A percentile compares a stretch with the other conserved stretches of the same genome.
Evolutionary conservation across 1,140 invertebrate genomes (phyloP).

Genomic region (Cotesia vestalis): DNA sequence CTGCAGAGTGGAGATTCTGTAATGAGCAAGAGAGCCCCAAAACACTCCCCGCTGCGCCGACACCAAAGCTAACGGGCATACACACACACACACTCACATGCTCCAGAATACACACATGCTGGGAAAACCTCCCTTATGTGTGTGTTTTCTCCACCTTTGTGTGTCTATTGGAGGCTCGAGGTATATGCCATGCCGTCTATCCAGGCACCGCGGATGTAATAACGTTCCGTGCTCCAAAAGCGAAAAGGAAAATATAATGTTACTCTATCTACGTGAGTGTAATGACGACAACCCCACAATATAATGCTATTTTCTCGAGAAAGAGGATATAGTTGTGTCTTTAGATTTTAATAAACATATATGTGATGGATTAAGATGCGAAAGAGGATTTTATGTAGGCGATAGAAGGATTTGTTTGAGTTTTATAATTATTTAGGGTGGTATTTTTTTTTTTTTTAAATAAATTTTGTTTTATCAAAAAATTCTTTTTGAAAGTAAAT

Average conservation of each 20-base stretch:
- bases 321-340: neutral
- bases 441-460: too few species aligned
- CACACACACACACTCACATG: neutral
- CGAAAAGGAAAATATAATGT: constrained; percentile 3
- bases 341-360: neutral
- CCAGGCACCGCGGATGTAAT: constrained; percentile 8
- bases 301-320: neutral
- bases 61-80: constrained; percentile 36
- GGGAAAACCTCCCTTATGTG: neutral
- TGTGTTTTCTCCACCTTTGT: neutral
- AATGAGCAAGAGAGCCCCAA: constrained; percentile 53
- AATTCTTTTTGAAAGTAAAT: too few species aligned
- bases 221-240: constrained; percentile 2
- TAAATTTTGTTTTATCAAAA: too few species aligned
- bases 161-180: neutral
- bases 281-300: neutral
- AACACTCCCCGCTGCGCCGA: constrained; percentile 38
- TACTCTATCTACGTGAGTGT: constrained; percentile 1
- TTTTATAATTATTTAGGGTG: too few species aligned
- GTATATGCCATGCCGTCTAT: neutral
- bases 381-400: neutral
- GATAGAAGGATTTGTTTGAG: too few species aligned
- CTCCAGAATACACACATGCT: neutral
- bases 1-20: constrained; percentile 60
- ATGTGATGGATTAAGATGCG: neutral